Base-by-base conservation (phyloP, 1,140 invertebrate genomes). In the Hycleus cichorii region DNA sequence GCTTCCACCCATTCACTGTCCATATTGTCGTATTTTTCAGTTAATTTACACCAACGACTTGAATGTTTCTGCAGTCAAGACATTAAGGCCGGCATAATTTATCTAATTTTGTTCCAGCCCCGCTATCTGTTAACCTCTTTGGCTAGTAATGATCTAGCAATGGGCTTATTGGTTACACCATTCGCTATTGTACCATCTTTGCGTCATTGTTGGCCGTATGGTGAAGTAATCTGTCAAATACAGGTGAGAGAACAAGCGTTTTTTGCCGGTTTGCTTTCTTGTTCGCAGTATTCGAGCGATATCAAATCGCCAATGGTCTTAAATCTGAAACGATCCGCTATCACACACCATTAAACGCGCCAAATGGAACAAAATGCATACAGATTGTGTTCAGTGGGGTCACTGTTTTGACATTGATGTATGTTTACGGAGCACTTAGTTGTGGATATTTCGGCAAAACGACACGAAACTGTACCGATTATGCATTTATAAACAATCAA, bases 191-290 rank as follows among this genome's bases (percentile, higher is more conserved):
- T 90, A 61, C 88, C 89, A 9, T 86, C 88, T 25, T 77, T 92
- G 48, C 86, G 89, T 67, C 84, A 86, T 69, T 92, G 89, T 69
- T 92, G 89, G 89, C 89, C 89, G n/a, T 91, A 89, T 71, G 88
- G 88, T 43, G 89, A 91, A 77, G 83, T 91, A 66, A 84, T 90
- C 71, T 92, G 89, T 75, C 89, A 92, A 77, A 90, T 91, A 73
- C 89, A 91, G 86, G 89, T 91, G 77, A 77, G 62, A 42, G 18
- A 18, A 18, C 18, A 18, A 18, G 18, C 18, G 18, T 1, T 18
- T 18, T 18, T 18, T 39, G 27, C 12, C 32, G 32, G 7, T 32
- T 32, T 32, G 4, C 7, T 3, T 32, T 32, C 7, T 32, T 7
- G 32, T 32, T 32, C 32, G 7, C 32, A 4, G 32, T 32, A 32